Evolutionary conservation across 2,888 invertebrate genomes (phyloP).

Genomic region (Drosophila rubida): DNA sequence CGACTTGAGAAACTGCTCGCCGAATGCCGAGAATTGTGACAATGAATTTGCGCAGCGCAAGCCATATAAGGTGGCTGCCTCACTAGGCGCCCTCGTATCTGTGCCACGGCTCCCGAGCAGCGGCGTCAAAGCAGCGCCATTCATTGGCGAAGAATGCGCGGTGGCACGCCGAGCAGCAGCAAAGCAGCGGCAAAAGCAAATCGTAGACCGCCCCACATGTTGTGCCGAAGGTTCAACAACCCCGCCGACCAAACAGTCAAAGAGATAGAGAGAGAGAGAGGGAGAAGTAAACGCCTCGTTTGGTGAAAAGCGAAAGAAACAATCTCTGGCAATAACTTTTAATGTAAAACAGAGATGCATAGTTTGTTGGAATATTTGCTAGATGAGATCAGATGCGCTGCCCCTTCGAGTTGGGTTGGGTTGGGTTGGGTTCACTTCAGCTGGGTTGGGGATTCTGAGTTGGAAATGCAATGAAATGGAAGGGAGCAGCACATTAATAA

Average conservation of each 20-base stretch:
- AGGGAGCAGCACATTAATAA: slow-evolving; percentile 62
- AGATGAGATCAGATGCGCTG: slow-evolving; percentile 58
- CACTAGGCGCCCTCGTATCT: slow-evolving; percentile 10
- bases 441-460: slow-evolving; percentile 5
- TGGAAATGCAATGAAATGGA: slow-evolving; percentile 7
- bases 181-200: slow-evolving; percentile 32
- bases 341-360: slow-evolving; percentile 64
- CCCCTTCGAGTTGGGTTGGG: slow-evolving; percentile 15
- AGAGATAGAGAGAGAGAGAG: no score
- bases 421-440: slow-evolving; percentile 6
- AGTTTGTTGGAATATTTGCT: slow-evolving; percentile 52
- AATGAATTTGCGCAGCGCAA: slow-evolving; percentile 51
- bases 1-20: slow-evolving; percentile 10
- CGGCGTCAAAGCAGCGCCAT: slow-evolving; percentile 53
- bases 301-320: slow-evolving; percentile 23
- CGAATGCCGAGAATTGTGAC: slow-evolving; percentile 33
- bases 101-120: slow-evolving; percentile 37
- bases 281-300: slow-evolving; percentile 53
- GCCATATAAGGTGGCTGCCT: slow-evolving; percentile 50
- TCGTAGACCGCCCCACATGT: slow-evolving; percentile 54
- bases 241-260: slow-evolving; percentile 20
- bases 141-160: slow-evolving; percentile 44
- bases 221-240: slow-evolving; percentile 51
- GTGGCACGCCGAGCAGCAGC: background rate
- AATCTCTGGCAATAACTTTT: slow-evolving; percentile 54